These are phyloP conservation scores for Eudasyphora cyanicolor DNA, from an alignment of 2,888 invertebrate genomes.

Conservation along the genomic window DNA sequence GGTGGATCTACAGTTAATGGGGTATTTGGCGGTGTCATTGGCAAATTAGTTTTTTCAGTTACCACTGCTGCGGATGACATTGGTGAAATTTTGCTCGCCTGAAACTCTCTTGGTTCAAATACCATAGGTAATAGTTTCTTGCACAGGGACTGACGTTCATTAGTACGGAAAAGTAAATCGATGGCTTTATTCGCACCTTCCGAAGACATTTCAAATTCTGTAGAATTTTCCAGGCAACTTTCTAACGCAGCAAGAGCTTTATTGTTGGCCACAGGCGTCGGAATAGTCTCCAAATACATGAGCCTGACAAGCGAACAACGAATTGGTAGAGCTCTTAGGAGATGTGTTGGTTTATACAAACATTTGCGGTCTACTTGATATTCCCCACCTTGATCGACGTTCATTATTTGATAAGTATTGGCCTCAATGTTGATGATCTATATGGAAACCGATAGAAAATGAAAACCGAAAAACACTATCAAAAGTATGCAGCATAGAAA, in stretches of 20 bases:
- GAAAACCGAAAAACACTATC: too few species aligned
- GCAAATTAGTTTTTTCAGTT: constrained; percentile 20
- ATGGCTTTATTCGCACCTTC: constrained; percentile 51
- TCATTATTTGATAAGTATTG: constrained; percentile 52
- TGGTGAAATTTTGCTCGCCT: background rate
- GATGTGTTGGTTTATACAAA: constrained; percentile 66
- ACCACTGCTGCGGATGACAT: background rate
- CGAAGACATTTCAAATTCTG: constrained; percentile 65
- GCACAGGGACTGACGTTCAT: constrained; percentile 67
- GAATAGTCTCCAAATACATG: constrained; percentile 66
- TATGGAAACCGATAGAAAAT: background rate
- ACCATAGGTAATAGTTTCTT: constrained; percentile 69
- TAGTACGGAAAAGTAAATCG: constrained; percentile 65
- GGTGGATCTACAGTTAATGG: constrained; percentile 22
- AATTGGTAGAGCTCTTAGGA: constrained; percentile 68
- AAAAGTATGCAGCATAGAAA: too few species aligned
- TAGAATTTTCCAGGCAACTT: constrained; percentile 57
- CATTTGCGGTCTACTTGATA: constrained; percentile 27
- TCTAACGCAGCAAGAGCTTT: constrained; percentile 65
- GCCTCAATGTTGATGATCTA: background rate
- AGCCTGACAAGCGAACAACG: constrained; percentile 65
- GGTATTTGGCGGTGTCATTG: constrained; percentile 53
- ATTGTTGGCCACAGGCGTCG: constrained; percentile 64
- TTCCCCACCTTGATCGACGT: constrained; percentile 67
- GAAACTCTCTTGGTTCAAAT: constrained; percentile 61